Evolutionary conservation across 2,113 vertebrate species (phyloP).

Genomic region (Excalfactoria chinensis): DNA sequence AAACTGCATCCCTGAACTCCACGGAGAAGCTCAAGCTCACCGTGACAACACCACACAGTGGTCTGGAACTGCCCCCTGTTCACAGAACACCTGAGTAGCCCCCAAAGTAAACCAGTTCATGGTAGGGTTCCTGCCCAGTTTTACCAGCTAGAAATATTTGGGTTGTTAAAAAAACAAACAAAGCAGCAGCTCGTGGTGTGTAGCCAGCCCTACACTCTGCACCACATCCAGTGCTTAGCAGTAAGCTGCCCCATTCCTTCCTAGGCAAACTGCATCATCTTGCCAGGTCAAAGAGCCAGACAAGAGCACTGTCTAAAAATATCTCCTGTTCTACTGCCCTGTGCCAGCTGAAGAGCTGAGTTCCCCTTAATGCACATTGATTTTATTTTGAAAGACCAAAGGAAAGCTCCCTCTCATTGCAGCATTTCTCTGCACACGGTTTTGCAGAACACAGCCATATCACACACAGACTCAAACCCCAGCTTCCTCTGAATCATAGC

Average conservation of each 20-base stretch:
- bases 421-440: slow-evolving; percentile 35
- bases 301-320: background rate
- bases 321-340: background rate
- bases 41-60: background rate
- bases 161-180: background rate
- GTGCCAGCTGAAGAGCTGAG: background rate
- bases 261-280: background rate
- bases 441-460: slow-evolving; percentile 67
- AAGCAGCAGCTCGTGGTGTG: background rate
- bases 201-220: background rate
- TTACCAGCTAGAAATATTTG: background rate
- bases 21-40: background rate
- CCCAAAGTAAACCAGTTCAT: background rate
- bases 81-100: background rate
- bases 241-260: background rate
- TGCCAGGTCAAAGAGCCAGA: background rate
- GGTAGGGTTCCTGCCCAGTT: background rate
- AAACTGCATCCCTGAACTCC: background rate
- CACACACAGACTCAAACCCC: slow-evolving; percentile 36
- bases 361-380: background rate
- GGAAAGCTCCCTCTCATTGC: slow-evolving; percentile 22
- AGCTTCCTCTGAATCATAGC: slow-evolving; percentile 63
- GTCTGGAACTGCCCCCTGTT: background rate
- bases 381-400: background rate
- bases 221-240: background rate